These are phyloP conservation scores for Mythimna loreyi DNA, from an alignment of 2,888 invertebrate genomes.

Conservation along the genomic window DNA sequence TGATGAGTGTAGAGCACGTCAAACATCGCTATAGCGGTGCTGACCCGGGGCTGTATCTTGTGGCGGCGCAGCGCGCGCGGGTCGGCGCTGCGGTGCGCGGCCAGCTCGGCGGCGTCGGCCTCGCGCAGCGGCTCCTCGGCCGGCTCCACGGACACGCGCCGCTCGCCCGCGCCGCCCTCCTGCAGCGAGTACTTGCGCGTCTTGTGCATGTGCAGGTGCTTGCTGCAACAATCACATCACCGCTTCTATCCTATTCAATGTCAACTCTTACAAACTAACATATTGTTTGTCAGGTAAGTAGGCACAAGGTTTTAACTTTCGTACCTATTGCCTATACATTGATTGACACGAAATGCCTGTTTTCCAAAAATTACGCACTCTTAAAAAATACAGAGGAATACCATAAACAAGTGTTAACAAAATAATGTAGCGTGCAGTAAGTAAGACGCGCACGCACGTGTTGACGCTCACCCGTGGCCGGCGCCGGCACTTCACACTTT, in stretches of 20 bases:
- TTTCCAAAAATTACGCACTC: not conserved
- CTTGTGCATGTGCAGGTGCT: slow-evolving; percentile 91
- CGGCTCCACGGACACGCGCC: slow-evolving; percentile 93
- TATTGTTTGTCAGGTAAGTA: not conserved
- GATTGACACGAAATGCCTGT: not conserved
- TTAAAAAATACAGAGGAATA: not conserved
- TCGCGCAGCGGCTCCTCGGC: slow-evolving; percentile 95
- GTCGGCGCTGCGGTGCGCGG: slow-evolving; percentile 94
- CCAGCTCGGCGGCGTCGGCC: slow-evolving; percentile 95
- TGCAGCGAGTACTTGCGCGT: slow-evolving; percentile 95
- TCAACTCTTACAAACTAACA: not conserved
- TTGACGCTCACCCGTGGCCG: not conserved
- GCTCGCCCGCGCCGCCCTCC: slow-evolving; percentile 92
- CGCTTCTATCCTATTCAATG: not conserved
- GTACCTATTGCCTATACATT: not conserved
- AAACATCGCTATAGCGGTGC: not conserved
- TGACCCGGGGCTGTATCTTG: slow-evolving; percentile 88
- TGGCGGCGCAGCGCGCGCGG: slow-evolving; percentile 92
- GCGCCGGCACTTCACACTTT: not conserved
- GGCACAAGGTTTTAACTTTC: not conserved
- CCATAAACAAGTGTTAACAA: not conserved
- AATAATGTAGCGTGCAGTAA: slow-evolving; percentile 1
- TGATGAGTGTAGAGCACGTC: not conserved
- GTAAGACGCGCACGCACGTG: not conserved
- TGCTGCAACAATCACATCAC: slow-evolving; percentile 82